Evolutionary conservation across 2,797 vertebrate species (phyloP), one percentile per base, ranked within the genome.

Genomic region (Enteromius fasciolatus): DNA sequence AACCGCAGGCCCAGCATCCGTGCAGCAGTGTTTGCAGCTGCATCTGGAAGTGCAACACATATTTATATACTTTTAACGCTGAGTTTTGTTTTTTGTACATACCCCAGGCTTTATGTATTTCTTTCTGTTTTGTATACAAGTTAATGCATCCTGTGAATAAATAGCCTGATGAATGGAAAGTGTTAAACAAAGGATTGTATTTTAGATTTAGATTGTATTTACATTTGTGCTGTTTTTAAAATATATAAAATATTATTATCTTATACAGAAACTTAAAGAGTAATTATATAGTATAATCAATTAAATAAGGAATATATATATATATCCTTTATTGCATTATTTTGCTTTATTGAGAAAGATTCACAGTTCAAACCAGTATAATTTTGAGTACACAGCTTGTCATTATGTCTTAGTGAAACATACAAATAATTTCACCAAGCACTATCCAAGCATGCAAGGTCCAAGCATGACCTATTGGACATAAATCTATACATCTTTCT

Each of bases 1-100:
- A 50, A 82, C 78, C 59, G 50, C 78, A 81, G 79, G 61, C 76
- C 63, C 2, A 44, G 68, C 25, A 78, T 80, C 82, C 50, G 79
- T 73, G 63, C 2, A 48, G 11, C 41, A 59, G 41, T 28, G 48
- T 59, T 69, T 80, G 23, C 23, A 52, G 59, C 44, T 69, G 15
- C 33, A 61, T 48, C 52, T 68, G 18, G 2, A 46, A 23, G 9
- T 5, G 31, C 31, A 52, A n/a, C 33, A 5, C 18, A 41, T 78
- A 28, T 61, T 41, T 78, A 18, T 63, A 25, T 41, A 68, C 25
- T 41, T 68, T 23, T 44, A 3, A 61, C 31, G 17, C 7, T 23
- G 28, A 57, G 28, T 57, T 31, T 3, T 44, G 7, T 54, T n/a
- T 54, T 78, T n/a, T 77, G 77, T n/a, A 23, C 2, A 48, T 11